A percentile compares a stretch with the other conserved stretches of the same genome.
phyloP scores from a whole-genome alignment of 2,797 vertebrate genomes.

The Pteropus rufus region DNA sequence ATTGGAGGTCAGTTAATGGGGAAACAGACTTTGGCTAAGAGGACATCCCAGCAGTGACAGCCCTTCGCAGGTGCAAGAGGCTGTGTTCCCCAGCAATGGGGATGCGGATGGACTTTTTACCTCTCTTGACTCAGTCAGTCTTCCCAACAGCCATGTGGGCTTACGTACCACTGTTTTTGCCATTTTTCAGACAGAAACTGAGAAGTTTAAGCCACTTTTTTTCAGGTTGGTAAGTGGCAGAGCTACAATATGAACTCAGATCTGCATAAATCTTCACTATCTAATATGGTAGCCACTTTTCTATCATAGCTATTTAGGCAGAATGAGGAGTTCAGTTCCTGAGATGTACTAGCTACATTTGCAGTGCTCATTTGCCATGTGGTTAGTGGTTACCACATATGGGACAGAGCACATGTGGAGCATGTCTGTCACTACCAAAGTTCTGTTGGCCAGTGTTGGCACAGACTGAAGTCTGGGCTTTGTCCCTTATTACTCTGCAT shows the following conservation, averaged over 20 bases:
- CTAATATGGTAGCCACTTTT: rapidly evolving
- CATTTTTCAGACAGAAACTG: background rate
- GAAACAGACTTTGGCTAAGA: background rate
- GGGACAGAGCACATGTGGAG: background rate
- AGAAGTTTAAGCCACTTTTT: background rate
- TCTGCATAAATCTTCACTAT: background rate
- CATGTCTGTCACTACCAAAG: rapidly evolving
- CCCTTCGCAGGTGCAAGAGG: background rate
- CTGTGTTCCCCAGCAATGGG: rapidly evolving
- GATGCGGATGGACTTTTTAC: background rate
- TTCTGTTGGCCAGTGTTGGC: rapidly evolving
- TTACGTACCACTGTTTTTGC: background rate
- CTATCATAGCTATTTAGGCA: background rate
- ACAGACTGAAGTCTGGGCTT: background rate
- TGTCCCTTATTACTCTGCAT: rapidly evolving
- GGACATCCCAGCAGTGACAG: background rate
- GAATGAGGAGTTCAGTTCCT: background rate
- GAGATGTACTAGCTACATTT: rapidly evolving
- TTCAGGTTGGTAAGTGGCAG: background rate
- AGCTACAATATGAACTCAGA: background rate
- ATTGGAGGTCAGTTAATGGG: background rate
- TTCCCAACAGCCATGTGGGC: background rate
- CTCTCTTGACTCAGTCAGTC: background rate
- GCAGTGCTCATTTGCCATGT: rapidly evolving
- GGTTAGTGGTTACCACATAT: rapidly evolving